Conservation (phyloP, 1,140 invertebrate genomes). For the Calephelis virginiensis region DNA sequence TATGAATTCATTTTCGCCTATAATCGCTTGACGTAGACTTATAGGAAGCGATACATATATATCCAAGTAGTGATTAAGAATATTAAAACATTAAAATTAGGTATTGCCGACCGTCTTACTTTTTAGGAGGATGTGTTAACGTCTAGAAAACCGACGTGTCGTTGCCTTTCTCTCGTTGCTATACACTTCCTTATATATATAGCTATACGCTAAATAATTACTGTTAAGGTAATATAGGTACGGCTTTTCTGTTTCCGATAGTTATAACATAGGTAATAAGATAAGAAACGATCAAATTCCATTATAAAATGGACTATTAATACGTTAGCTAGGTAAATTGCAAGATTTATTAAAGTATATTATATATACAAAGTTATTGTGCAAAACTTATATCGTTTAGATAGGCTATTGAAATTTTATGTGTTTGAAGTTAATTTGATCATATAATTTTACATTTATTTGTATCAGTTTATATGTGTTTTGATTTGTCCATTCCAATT, state of each 20-base stretch:
- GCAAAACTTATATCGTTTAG: constrained; percentile 58
- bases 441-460: constrained; percentile 34
- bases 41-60: constrained; percentile 50
- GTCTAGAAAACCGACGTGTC: constrained; percentile 39
- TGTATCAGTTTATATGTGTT: constrained; percentile 34
- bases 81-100: constrained; percentile 31
- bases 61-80: constrained; percentile 46
- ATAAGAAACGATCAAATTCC: constrained; percentile 30
- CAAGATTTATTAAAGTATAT: constrained; percentile 61
- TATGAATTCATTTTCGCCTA: constrained; percentile 50
- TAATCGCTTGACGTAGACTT: constrained; percentile 54
- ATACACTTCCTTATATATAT: constrained; percentile 56
- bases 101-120: constrained; percentile 43
- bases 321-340: constrained; percentile 62
- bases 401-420: constrained; percentile 69
- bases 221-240: constrained; percentile 39
- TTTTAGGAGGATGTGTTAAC: constrained; percentile 30
- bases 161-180: constrained; percentile 64
- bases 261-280: constrained; percentile 36
- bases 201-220: constrained; percentile 41
- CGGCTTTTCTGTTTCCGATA: constrained; percentile 45
- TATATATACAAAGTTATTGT: constrained; percentile 65
- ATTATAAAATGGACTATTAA: constrained; percentile 45
- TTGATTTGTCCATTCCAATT: constrained; percentile 48
- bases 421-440: constrained; percentile 34